Percentiles rank a stretch among this genome's conserved stretches.
These are phyloP conservation scores for Aspidapion aeneum DNA, from an alignment of 2,888 invertebrate species.

Conservation along the genomic window DNA sequence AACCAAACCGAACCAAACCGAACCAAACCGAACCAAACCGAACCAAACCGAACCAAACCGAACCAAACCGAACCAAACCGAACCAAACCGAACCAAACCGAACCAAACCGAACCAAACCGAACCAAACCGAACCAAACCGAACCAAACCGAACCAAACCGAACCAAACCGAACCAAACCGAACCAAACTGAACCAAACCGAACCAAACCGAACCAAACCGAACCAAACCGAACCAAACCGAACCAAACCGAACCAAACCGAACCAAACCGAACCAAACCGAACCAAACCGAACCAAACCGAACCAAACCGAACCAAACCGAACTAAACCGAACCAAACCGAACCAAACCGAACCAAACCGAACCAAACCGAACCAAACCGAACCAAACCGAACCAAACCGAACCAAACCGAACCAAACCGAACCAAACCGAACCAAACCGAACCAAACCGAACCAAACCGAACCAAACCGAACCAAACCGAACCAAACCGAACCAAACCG, in stretches of 20 bases:
- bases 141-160: too few relatives aligned
- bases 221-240: too few relatives aligned
- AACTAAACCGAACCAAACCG: constrained; percentile 25
- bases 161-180: too few relatives aligned
- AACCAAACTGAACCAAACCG: too few relatives aligned
- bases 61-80: constrained; percentile 1
- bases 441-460: constrained; percentile 18
- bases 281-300: constrained; percentile 26
- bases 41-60: constrained; percentile 1
- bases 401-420: constrained; percentile 17
- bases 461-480: constrained; percentile 1
- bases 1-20: constrained; percentile 2
- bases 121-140: neutral
- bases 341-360: constrained; percentile 24
- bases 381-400: constrained; percentile 15
- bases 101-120: neutral
- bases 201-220: too few relatives aligned
- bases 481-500: neutral
- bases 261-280: constrained; percentile 9
- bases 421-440: constrained; percentile 17
- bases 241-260: neutral
- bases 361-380: constrained; percentile 10
- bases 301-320: constrained; percentile 27
- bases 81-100: constrained; percentile 1
- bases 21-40: constrained; percentile 2